Evolutionary conservation across 2,797 vertebrate species (phyloP).

Genomic region (Labroides dimidiatus): DNA sequence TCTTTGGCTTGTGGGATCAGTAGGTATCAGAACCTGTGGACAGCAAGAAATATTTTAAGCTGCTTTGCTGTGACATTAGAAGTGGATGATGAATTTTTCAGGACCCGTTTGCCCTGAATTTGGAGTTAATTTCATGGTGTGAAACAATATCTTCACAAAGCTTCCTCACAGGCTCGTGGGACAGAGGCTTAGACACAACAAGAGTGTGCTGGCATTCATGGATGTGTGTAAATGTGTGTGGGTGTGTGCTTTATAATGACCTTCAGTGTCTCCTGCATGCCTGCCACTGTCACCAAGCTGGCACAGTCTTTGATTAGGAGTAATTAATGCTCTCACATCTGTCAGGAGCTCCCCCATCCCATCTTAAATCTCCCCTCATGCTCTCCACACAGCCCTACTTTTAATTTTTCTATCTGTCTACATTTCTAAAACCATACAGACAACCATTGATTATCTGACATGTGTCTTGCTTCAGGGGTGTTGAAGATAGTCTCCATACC

Average conservation of each 20-base stretch:
- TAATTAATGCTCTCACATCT: conserved; percentile 85
- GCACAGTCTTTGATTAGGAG: conserved; percentile 79
- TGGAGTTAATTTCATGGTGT: conserved; percentile 72
- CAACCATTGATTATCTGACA: conserved; percentile 46
- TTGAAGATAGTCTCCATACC: conserved; percentile 45
- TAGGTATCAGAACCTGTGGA: conserved; percentile 33
- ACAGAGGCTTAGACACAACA: conserved; percentile 36
- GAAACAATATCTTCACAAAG: conserved; percentile 49
- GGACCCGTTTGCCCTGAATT: conserved; percentile 57
- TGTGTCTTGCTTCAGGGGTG: conserved; percentile 21
- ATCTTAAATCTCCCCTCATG: conserved; percentile 51
- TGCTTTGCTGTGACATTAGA: conserved; percentile 30
- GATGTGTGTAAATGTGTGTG: not conserved
- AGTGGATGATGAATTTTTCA: conserved; percentile 51
- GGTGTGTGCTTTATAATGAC: conserved; percentile 64
- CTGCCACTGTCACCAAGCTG: conserved; percentile 70
- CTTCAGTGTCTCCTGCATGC: conserved; percentile 77
- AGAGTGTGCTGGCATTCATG: conserved; percentile 32
- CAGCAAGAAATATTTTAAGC: conserved; percentile 41
- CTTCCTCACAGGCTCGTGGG: conserved; percentile 33
- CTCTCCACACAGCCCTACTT: conserved; percentile 27
- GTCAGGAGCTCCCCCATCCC: conserved; percentile 61
- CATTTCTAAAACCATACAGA: conserved; percentile 44
- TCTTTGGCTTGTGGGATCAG: conserved; percentile 44
- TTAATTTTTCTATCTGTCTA: conserved; percentile 42